A percentile compares a stretch with the other conserved stretches of the same genome.
Conservation (phyloP, 2,113 vertebrate genomes). For the Psittacula cyanocephala region DNA sequence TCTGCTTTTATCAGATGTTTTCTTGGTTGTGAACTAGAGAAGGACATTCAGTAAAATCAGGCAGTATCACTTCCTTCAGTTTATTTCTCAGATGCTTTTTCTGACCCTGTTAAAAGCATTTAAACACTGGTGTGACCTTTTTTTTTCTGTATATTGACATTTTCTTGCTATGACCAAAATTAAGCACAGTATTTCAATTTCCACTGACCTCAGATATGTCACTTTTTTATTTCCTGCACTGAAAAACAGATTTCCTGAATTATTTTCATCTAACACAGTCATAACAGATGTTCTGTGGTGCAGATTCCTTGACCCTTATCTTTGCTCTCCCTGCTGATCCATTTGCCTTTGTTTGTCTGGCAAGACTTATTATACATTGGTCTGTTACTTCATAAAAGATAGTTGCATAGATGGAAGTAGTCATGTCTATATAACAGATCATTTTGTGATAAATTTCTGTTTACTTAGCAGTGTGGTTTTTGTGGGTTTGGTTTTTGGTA, state of each 20-base stretch:
- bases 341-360: background rate
- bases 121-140: background rate
- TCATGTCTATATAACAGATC: background rate
- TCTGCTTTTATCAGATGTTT: background rate
- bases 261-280: background rate
- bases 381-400: background rate
- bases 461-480: background rate
- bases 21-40: background rate
- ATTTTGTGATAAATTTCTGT: background rate
- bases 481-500: background rate
- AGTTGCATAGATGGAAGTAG: background rate
- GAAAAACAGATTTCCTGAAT: background rate
- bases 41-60: background rate
- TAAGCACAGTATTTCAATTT: background rate
- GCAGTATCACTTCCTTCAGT: background rate
- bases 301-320: background rate
- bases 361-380: background rate
- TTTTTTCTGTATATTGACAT: background rate
- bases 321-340: background rate
- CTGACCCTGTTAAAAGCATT: background rate
- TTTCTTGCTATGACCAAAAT: background rate
- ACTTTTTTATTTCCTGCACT: background rate
- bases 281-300: background rate
- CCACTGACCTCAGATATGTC: background rate
- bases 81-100: background rate